Evolutionary conservation across 2,113 vertebrate genomes (phyloP).

Genomic region (Lepisosteus osseus): DNA sequence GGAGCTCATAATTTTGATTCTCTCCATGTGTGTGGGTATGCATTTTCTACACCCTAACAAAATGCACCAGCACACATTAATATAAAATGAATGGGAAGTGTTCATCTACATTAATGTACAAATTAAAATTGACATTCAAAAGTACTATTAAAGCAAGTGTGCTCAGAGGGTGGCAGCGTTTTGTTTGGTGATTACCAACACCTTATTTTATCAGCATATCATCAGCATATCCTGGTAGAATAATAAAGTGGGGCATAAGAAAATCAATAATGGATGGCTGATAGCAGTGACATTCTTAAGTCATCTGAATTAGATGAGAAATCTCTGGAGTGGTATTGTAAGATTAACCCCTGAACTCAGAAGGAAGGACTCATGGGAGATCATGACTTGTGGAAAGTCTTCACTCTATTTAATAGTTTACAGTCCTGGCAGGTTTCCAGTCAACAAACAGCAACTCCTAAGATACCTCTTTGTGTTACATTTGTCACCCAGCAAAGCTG

Average conservation of each 20-base stretch:
- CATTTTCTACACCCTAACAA: neutral
- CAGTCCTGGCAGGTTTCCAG: too few relatives aligned
- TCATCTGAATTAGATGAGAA: constrained; percentile 11
- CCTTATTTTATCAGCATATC: neutral
- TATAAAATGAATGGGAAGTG: neutral
- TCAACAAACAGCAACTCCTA: too few relatives aligned
- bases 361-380: constrained; percentile 2
- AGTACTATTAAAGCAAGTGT: too few relatives aligned
- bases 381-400: neutral
- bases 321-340: constrained; percentile 14
- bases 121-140: neutral
- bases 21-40: too few relatives aligned
- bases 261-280: constrained; percentile 23
- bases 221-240: neutral
- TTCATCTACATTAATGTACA: neutral
- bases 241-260: neutral
- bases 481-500: too few relatives aligned
- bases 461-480: too few relatives aligned
- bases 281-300: constrained; percentile 3
- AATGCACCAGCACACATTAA: neutral
- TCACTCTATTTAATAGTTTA: too few relatives aligned
- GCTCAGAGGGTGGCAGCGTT: neutral
- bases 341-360: constrained; percentile 4
- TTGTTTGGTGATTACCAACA: neutral
- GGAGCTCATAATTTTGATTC: too few relatives aligned